A percentile compares a stretch with the other conserved stretches of the same genome.
phyloP scores from a whole-genome alignment of 2,888 invertebrate species.

The Luperina testacea region DNA sequence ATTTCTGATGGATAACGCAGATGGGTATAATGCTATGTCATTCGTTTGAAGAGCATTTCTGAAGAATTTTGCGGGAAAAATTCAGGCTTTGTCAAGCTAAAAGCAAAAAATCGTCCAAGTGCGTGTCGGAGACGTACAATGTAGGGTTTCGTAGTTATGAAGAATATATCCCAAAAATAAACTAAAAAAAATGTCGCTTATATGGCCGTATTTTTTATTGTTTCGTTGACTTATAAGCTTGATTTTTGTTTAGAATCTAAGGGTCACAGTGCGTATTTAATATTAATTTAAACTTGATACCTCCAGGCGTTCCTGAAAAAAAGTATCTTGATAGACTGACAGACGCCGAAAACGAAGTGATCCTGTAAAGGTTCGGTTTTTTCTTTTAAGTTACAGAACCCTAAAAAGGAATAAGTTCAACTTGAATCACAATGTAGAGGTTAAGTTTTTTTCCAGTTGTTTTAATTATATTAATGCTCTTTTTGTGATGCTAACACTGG shows the following conservation, averaged over 20 bases:
- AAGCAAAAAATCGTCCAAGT: background rate
- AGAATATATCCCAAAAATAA: background rate
- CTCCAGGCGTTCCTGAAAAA: background rate
- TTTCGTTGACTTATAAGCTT: background rate
- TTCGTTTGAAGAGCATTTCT: slow-evolving; percentile 1
- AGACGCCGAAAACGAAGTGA: too few species aligned
- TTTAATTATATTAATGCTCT: background rate
- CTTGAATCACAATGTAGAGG: background rate
- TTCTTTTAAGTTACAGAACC: background rate
- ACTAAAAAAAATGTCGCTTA: too few species aligned
- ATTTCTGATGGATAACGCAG: slow-evolving; percentile 24
- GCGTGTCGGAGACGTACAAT: background rate
- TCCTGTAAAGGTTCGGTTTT: background rate
- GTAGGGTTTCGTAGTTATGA: background rate
- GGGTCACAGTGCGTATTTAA: background rate
- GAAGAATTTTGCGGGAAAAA: background rate
- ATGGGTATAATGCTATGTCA: slow-evolving; percentile 2
- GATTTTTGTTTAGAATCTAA: background rate
- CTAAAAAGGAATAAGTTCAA: background rate
- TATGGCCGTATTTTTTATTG: background rate
- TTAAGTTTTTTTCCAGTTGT: background rate
- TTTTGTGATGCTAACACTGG: background rate
- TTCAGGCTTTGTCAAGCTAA: background rate
- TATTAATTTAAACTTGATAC: background rate
- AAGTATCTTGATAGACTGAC: background rate